A percentile compares a stretch with the other conserved stretches of the same genome.
These are phyloP conservation scores for Anisognathus igniventris DNA, from an alignment of 2,797 vertebrate species.

Conservation along the genomic window DNA sequence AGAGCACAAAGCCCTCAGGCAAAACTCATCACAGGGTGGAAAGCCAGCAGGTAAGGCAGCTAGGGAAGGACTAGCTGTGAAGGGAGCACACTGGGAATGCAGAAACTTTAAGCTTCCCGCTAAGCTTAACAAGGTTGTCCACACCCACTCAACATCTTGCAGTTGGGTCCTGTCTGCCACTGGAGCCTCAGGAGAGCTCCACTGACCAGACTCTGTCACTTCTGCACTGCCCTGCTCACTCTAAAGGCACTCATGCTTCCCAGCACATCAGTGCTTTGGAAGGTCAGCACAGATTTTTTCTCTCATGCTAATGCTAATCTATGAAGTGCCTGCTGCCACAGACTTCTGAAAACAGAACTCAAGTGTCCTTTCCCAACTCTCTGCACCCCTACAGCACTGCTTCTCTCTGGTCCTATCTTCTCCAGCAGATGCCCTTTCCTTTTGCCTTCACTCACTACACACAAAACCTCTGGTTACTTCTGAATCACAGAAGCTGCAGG, in stretches of 20 bases:
- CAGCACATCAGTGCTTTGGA: not conserved
- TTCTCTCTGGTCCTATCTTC: not conserved
- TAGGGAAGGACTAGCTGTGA: not conserved
- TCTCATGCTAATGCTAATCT: not conserved
- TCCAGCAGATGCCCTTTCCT: not conserved
- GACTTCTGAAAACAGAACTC: not conserved
- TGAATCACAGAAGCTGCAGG: not conserved
- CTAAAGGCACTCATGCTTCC: not conserved
- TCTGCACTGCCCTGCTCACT: not conserved
- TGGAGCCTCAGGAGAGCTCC: not conserved
- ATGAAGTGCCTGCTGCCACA: not conserved
- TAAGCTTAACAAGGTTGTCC: not conserved
- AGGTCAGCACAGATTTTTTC: not conserved
- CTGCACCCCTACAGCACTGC: not conserved
- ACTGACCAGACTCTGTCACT: not conserved
- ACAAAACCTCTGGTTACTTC: not conserved
- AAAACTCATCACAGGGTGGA: not conserved
- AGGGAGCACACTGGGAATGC: not conserved
- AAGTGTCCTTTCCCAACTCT: not conserved
- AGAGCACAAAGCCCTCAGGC: not conserved
- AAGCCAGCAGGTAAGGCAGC: not conserved
- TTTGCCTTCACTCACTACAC: not conserved
- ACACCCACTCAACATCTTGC: rapidly evolving
- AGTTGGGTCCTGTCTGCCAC: not conserved
- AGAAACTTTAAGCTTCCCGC: not conserved